Evolutionary conservation across 2,797 vertebrate genomes (phyloP), one percentile per base, ranked within the genome.

Genomic region (Mus caroli): DNA sequence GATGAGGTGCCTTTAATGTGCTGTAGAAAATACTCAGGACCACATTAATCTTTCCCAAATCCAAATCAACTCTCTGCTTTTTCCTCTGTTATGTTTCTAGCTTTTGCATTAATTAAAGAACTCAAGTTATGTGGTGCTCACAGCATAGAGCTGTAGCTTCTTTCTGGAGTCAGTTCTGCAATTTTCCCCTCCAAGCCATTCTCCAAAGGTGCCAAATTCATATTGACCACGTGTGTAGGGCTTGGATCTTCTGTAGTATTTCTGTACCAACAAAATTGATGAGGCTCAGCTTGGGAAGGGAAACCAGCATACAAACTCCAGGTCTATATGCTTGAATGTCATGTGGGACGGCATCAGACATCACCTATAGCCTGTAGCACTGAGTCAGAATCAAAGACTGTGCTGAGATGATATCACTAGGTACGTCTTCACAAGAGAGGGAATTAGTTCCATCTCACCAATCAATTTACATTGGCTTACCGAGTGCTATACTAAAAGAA

Each of bases 41-140:
- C 34, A 54, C 1, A 76, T 12, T 50, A 6, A 71, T 71, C 77
- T 95, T 96, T 88, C 60, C 56, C 64, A 94, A 94, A 90, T 82
- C 54, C n/a, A 93, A 82, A 62, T 82, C 46, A 88, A 62, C 50
- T 90, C 83, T 67, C 5, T 52, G 31, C 20, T 46, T 34, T 62
- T 54, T 62, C 73, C 50, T 95, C 91, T 40, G 46, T 6, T 50
- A 22, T 37, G 34, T 12, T 24, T 96, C 52, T 64, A 46, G 13
- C 24, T 83, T 87, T 87, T 78, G 26, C 31, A 2, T 60, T 78
- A 91, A n/a, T 84, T 83, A 15, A 83, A 13, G 67, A 9, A 79
- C 69, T 56, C 40, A 19, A 69, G 82, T 40, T 31, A 54, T 26
- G 17, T 31, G 19, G 46, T 28, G 7, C 24, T 58, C 3, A 15